Evolutionary conservation across 2,113 vertebrate species (phyloP).

Genomic region (Mastomys natalensis): DNA sequence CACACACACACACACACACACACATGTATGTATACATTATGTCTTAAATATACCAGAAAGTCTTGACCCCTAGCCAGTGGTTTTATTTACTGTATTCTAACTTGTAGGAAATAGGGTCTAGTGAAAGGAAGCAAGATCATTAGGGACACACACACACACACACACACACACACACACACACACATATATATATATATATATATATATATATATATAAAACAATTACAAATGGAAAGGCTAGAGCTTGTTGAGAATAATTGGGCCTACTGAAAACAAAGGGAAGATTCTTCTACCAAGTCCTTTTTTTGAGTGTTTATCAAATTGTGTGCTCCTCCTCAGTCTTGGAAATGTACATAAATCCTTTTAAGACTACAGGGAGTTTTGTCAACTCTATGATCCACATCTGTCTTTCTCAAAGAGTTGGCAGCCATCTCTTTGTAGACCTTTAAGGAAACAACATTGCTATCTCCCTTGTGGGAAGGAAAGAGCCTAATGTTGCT

Average conservation of each 20-base stretch:
- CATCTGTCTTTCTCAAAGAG: not conserved
- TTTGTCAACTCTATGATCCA: not conserved
- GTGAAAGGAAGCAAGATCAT: too few species aligned
- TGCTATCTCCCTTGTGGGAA: not conserved
- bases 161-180: too few species aligned
- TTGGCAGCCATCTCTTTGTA: not conserved
- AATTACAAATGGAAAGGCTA: slow-evolving; percentile 31
- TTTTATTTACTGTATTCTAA: too few species aligned
- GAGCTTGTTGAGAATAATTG: not conserved
- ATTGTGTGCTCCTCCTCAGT: not conserved
- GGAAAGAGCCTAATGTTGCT: not conserved
- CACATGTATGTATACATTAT: too few species aligned
- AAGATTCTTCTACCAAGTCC: not conserved
- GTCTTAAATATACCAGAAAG: too few species aligned
- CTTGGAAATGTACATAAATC: not conserved
- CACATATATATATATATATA: not conserved
- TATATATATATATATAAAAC: not conserved
- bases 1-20: too few species aligned
- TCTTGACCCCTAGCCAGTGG: too few species aligned
- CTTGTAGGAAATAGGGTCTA: too few species aligned
- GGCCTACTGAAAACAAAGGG: not conserved
- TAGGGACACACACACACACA: too few species aligned
- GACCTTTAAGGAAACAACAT: not conserved
- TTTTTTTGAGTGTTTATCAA: not conserved
- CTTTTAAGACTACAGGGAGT: not conserved